Conservation (phyloP, 1,140 invertebrate genomes). For the Leptopilina clavipes region DNA sequence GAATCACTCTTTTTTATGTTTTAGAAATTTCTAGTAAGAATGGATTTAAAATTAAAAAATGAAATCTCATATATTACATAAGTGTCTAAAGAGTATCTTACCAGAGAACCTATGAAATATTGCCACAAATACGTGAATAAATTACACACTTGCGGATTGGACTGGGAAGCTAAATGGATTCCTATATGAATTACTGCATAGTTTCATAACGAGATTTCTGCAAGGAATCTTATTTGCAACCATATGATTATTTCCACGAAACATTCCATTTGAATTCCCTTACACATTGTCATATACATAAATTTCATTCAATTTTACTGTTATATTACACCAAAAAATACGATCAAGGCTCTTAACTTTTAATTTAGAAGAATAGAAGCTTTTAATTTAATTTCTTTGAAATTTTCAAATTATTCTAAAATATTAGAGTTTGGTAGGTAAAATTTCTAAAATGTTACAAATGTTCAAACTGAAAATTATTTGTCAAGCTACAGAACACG, state of each 20-base stretch:
- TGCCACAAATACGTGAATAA: neutral
- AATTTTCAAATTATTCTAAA: too few species aligned
- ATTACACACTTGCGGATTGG: neutral
- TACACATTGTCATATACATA: neutral
- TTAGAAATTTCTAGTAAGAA: too few species aligned
- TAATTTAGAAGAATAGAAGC: too few species aligned
- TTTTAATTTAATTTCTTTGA: too few species aligned
- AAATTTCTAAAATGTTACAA: too few species aligned
- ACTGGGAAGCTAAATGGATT: neutral
- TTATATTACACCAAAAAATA: neutral
- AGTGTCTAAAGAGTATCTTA: neutral
- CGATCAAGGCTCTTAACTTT: too few species aligned
- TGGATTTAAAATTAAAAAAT: neutral
- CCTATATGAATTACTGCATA: conserved; percentile 7
- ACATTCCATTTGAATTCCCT: neutral
- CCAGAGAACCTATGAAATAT: neutral
- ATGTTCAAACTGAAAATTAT: too few species aligned
- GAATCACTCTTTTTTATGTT: too few species aligned
- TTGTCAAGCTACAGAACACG: too few species aligned
- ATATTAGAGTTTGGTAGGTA: too few species aligned
- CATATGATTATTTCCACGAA: conserved; percentile 1
- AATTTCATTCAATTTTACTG: neutral
- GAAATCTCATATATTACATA: neutral
- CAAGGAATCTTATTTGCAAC: conserved; percentile 7
- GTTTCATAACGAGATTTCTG: conserved; percentile 12